Evolutionary conservation across 2,888 invertebrate genomes (phyloP), one percentile per base, ranked within the genome.

Genomic region (Parnassius mnemosyne): DNA sequence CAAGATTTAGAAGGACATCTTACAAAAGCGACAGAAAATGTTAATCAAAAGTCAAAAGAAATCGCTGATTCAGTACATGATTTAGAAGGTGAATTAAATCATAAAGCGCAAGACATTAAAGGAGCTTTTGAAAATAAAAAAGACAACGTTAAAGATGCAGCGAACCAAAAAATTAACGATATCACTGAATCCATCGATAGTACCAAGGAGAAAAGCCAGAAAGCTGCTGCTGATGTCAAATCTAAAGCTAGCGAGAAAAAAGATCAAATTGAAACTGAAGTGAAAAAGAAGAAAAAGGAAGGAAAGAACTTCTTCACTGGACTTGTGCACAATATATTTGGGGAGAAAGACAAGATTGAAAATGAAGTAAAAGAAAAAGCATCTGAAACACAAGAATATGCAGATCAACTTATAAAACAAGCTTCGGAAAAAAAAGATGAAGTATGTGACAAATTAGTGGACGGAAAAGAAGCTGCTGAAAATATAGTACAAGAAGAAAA

Each of bases 261-360:
- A 66, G 80, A 83, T 51, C 80, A 85, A 65, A 79, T 79, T 2
- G 85, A 83, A 69, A 78, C 82, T 49, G 84, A 87, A 74, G 82
- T 79, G 1, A 88, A 89, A 67, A 88, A 90, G 72, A 89, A 89
- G 64, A 80, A 85, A 13, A 90, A 90, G 69, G 87, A 90, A 75
- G 84, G 90, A 3, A 90, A 91, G 65, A 84, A 79, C 68, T 91
- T 91, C 69, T 84, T 91, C 49, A 82, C 88, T 10, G 90, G 91
- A 16, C 71, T 92, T 49, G 89, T 90, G 2, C 84, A 87, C 7
- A 90, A 88, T 61, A 87, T 92, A 46, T 89, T 89, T 60, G 89
- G 89, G 9, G 88, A 89, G 60, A 92, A 90, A 70, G 91, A 91
- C 20, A 90, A 90, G 73, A 69, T 89, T 9, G 90, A 91, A 72